Base-by-base conservation (phyloP, 2,888 invertebrate genomes). In the Drosophila paracracens region DNA sequence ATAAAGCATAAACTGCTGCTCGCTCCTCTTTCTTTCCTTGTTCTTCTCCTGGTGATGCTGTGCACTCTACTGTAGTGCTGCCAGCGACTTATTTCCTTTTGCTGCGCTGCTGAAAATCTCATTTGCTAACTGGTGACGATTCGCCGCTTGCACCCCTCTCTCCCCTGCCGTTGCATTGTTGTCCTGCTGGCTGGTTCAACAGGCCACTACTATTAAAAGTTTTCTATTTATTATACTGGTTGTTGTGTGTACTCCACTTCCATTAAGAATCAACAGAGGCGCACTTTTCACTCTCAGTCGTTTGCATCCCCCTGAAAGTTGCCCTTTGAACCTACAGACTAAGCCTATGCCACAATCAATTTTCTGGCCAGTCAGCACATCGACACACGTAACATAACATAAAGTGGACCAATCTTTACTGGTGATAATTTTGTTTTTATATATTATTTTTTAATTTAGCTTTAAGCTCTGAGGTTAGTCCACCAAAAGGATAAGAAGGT, bases 201-300 rank as follows among this genome's bases (percentile, higher is more conserved):
- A 91, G 91, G 91, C 91, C 79, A 87, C 77, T 78, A 89, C 80
- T 76, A 90, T 83, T 90, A 82, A 79, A 75, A 81, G 29, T 56
- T 70, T 74, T 78, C n/a, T 62, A 77, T 77, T 79, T 79, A 70
- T 81, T 54, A 36, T 74, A 43, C 54, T 35, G 38, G 36, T 74
- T 40, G 48, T 71, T 25, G 68, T 36, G 27, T 65, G 76, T 78
- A 67, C 58, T 76, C 48, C 4, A 46, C 58, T 58, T 64, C 57
- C 54, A 60, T 64, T 69, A 69, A 85, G 72, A 83, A 83, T 85
- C 81, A 82, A 88, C 81, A 84, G 82, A 81, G 74, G 75, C 70
- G 78, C 81, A 79, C 76, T 74, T 79, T 73, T 72, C 67, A 29
- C 60, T 54, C 68, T 70, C 68, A 64, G 48, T 57, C 38, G 18